Evolutionary conservation across 1,140 invertebrate species (phyloP).

Genomic region (Diabrotica virgifera): DNA sequence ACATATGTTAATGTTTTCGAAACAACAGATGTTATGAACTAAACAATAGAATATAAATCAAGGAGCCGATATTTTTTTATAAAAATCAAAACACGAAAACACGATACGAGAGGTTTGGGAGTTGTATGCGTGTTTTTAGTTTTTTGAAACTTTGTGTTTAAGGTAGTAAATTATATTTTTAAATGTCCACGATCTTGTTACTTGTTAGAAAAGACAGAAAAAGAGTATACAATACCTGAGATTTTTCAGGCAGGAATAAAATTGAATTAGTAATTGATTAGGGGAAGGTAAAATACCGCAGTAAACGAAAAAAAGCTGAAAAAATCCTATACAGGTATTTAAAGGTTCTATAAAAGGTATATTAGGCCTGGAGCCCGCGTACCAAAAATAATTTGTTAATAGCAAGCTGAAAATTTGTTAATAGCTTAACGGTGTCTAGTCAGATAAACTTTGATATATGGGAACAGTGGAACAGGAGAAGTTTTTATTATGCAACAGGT

Average conservation of each 20-base stretch:
- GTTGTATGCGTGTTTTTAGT: not conserved
- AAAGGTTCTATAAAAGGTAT: too few relatives aligned
- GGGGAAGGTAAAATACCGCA: not conserved
- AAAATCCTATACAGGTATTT: too few relatives aligned
- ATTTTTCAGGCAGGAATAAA: not conserved
- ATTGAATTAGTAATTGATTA: not conserved
- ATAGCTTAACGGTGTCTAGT: too few relatives aligned
- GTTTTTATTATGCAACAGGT: too few relatives aligned
- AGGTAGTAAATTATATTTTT: constrained; percentile 16
- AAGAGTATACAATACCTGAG: not conserved
- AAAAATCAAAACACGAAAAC: constrained; percentile 8
- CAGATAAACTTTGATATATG: too few relatives aligned
- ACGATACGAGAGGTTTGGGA: not conserved
- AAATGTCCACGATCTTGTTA: constrained; percentile 1
- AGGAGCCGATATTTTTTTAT: constrained; percentile 6
- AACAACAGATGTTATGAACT: constrained; percentile 14
- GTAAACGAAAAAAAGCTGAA: too few relatives aligned
- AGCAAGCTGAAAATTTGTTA: too few relatives aligned
- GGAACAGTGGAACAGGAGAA: too few relatives aligned
- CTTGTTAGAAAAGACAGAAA: not conserved
- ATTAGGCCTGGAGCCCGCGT: too few relatives aligned
- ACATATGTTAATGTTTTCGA: constrained; percentile 15
- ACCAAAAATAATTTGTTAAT: too few relatives aligned
- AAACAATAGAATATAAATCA: constrained; percentile 9
- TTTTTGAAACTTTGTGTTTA: not conserved